phyloP scores from a whole-genome alignment of 2,888 invertebrate species.

The Dexiosoma caninum region DNA sequence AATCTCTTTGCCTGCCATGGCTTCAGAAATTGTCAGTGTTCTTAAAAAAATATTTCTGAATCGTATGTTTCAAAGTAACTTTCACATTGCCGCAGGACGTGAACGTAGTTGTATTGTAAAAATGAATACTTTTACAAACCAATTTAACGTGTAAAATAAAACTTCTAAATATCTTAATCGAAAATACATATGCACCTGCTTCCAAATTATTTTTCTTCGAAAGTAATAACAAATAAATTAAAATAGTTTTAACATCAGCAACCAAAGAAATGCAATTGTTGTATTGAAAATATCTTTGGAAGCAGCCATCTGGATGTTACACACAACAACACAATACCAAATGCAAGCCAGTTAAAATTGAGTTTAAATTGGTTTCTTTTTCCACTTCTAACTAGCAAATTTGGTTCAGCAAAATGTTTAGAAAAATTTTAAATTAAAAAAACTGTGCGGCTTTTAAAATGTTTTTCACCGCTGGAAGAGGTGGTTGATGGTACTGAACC shows the following conservation, averaged over 20 bases:
- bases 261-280: constrained; percentile 26
- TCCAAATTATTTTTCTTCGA: neutral
- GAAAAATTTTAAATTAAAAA: neutral
- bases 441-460: neutral
- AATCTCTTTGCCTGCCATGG: too few relatives aligned
- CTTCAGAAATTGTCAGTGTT: too few relatives aligned
- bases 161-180: neutral
- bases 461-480: neutral
- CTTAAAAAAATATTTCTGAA: too few relatives aligned
- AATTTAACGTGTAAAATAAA: neutral
- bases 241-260: constrained; percentile 49
- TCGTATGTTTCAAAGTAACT: too few relatives aligned
- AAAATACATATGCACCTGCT: constrained; percentile 33
- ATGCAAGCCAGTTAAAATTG: constrained; percentile 4
- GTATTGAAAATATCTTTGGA: neutral
- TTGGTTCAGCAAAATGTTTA: neutral
- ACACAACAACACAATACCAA: constrained; percentile 15
- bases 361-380: constrained; percentile 13
- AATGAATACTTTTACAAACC: too few relatives aligned
- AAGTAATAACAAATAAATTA: constrained; percentile 6
- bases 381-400: neutral
- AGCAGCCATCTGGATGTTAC: neutral
- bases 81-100: too few relatives aligned
- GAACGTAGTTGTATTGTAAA: too few relatives aligned
- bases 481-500: neutral